Evolutionary conservation across 2,888 invertebrate genomes (phyloP), one percentile per base, ranked within the genome.

Genomic region (Amiota communis): DNA sequence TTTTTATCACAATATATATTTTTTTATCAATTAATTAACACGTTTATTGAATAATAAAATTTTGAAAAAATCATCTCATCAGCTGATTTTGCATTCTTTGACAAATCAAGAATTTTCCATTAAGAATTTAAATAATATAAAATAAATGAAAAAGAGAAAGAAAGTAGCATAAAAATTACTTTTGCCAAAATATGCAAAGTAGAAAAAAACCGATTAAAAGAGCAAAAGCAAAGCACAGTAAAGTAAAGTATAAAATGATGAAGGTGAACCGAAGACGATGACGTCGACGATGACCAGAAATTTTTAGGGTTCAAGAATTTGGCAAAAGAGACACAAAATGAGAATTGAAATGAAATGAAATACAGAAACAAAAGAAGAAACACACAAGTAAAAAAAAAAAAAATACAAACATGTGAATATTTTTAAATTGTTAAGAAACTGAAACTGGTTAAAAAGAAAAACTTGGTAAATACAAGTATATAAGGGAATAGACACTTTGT

Each of bases 251-350:
- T 47, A 64, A 64, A 64, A 3, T 3, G 2, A 36, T 36, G 36
- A 36, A 36, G 36, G 36, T 36, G 36, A 36, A 36, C 36, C 36
- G 64, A 11, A 36, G 46, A 36, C 17, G 4, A 46, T 46, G 20
- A 72, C 64, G 68, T 67, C 67, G 57, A 59, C 65, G 72, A 67
- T 53, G 68, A 68, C 68, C 56, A 65, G 67, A 46, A 11, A 12
- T 49, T 11, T 67, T 9, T 20, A 46, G 68, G 46, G 67, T 47
- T 59, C 72, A 59, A 48, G 68, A 72, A 56, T 59, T 49, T 68
- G 67, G 65, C 17, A 53, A 53, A n/a, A 53, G n/a, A 53, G 3
- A 53, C 36, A 6, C 36, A 6, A 2, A 53, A 53, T n/a, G 53
- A 36, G n/a, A 53, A 13, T 51, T 51, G 51, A 51, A 53, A 53